A percentile compares a stretch with the other conserved stretches of the same genome.
Conservation (phyloP, 2,113 vertebrate genomes). For the Pseudorectes ferrugineus region DNA sequence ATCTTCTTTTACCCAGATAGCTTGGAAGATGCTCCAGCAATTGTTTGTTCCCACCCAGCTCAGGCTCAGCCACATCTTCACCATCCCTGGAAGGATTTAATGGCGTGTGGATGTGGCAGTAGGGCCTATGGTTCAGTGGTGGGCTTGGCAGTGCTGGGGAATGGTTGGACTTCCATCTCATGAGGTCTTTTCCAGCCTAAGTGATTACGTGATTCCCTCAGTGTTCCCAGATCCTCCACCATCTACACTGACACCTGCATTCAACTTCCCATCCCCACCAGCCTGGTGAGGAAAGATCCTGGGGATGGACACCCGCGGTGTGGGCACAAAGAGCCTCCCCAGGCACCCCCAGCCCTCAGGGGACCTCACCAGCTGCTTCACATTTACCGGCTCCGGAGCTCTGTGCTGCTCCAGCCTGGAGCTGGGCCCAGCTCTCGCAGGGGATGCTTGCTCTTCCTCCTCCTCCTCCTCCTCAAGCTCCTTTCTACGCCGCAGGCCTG, state of each 20-base stretch:
- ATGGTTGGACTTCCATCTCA: background rate
- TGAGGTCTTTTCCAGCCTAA: background rate
- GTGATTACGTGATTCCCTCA: background rate
- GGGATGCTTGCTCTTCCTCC: background rate
- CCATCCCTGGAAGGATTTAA: background rate
- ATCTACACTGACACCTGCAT: background rate
- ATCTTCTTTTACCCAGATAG: background rate
- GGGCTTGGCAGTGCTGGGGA: background rate
- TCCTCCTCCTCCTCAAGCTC: background rate
- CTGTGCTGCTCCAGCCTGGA: background rate
- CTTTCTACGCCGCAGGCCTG: rapidly evolving
- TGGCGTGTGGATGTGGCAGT: background rate
- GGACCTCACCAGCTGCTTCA: background rate
- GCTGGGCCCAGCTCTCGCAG: background rate
- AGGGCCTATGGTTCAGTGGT: background rate
- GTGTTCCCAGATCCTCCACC: background rate
- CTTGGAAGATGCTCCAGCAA: background rate
- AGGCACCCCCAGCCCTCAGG: background rate
- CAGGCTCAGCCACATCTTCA: background rate
- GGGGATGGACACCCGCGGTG: rapidly evolving
- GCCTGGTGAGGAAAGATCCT: background rate
- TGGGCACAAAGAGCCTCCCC: background rate
- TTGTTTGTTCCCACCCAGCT: background rate
- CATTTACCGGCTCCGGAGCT: background rate
- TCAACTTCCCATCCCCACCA: background rate